Evolutionary conservation across 2,888 invertebrate genomes (phyloP).

Genomic region (Philhelius pedissequus): DNA sequence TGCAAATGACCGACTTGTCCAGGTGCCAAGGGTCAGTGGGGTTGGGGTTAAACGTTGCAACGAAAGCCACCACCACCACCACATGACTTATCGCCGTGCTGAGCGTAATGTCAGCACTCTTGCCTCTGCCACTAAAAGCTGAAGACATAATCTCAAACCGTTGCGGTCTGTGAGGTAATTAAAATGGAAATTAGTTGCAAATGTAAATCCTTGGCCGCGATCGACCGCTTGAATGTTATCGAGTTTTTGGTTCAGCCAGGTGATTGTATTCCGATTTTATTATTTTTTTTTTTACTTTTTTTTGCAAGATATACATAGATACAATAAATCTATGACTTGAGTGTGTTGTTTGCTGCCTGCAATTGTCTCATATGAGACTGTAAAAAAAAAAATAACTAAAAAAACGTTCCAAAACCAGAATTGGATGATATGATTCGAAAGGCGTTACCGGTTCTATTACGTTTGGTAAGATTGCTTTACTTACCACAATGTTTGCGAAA

Average conservation of each 20-base stretch:
- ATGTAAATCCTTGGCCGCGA: conserved; percentile 66
- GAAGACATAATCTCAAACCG: conserved; percentile 29
- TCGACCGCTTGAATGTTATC: conserved; percentile 60
- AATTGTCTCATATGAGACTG: conserved; percentile 17
- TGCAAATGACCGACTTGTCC: conserved; percentile 16
- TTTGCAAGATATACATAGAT: conserved; percentile 24
- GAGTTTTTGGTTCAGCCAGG: conserved; percentile 48
- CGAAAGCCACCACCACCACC: neutral
- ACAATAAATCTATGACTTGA: neutral
- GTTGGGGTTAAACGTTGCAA: conserved; percentile 54
- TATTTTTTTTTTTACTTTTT: neutral
- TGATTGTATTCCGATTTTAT: conserved; percentile 48
- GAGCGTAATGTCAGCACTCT: neutral
- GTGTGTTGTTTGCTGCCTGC: neutral
- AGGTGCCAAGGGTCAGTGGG: conserved; percentile 45
- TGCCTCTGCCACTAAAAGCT: neutral
- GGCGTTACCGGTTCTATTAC: conserved; percentile 64
- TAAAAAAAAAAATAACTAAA: neutral
- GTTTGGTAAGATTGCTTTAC: conserved; percentile 6
- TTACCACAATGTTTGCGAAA: conserved; percentile 15
- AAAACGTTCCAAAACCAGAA: conserved; percentile 34
- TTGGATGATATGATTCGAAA: conserved; percentile 57
- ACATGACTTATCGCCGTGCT: neutral
- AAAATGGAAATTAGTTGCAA: conserved; percentile 66
- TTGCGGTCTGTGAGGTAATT: conserved; percentile 49